phyloP scores from a whole-genome alignment of 2,113 vertebrate genomes.

The Colaptes auratus region DNA sequence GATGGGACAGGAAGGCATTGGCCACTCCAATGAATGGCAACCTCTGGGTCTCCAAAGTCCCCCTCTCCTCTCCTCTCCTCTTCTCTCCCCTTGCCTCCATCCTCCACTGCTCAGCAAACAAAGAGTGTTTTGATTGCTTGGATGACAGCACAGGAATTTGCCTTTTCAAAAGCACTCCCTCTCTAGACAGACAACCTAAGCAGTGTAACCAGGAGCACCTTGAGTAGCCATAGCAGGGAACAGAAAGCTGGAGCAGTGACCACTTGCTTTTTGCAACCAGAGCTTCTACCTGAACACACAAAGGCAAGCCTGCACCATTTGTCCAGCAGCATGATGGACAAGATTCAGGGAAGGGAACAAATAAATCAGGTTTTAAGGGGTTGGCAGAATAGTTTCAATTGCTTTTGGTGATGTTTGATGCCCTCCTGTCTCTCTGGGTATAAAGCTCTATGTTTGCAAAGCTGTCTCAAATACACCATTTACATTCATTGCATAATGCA shows the following conservation, averaged over 20 bases:
- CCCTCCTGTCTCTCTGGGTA: constrained; percentile 29
- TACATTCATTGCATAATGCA: constrained; percentile 52
- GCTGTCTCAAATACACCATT: constrained; percentile 27
- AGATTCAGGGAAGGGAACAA: background rate
- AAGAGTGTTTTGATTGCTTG: constrained; percentile 59
- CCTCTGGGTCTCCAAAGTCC: background rate
- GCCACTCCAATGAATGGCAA: background rate
- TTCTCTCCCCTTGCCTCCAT: background rate
- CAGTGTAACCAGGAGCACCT: constrained; percentile 15
- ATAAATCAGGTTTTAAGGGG: background rate
- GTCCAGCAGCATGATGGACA: background rate
- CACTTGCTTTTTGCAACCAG: background rate
- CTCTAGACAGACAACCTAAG: background rate
- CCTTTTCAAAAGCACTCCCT: constrained; percentile 11
- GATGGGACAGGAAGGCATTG: background rate
- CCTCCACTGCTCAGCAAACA: background rate
- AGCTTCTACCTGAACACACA: background rate
- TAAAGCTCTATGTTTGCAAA: constrained; percentile 45
- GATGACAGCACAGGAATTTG: constrained; percentile 59
- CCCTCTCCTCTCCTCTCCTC: background rate
- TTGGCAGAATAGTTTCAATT: background rate
- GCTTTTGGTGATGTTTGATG: constrained; percentile 6
- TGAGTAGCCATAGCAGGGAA: background rate
- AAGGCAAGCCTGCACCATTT: background rate
- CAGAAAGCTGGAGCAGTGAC: background rate